Evolutionary conservation across 2,888 invertebrate genomes (phyloP), one percentile per base, ranked within the genome.

Genomic region (Aspidiotus rigidus): DNA sequence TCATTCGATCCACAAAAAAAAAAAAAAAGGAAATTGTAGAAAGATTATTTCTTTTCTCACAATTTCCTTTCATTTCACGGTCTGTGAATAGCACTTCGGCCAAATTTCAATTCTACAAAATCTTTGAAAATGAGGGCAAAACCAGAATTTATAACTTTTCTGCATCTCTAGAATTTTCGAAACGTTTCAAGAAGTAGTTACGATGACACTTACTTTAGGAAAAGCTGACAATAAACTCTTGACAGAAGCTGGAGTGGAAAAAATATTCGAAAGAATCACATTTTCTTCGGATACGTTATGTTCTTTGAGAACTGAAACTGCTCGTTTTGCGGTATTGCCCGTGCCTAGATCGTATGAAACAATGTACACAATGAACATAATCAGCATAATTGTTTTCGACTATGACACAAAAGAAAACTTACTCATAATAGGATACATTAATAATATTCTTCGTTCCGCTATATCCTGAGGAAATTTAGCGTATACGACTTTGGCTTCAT

Each of bases 401-500:
- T 66, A 57, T 13, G 15, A 13, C 10, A 39, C 16, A 13, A 15
- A 57, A 57, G 64, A 61, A 28, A 61, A 80, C 83, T 80, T 77
- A 83, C 95, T 94, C 93, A 99, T 95, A 70, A 98, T 98, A 10
- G 98, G 98, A 80, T 99, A 99, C 93, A 99, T 95, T 5, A 99
- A 83, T 59, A 99, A 82, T 55, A 98, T 94, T 77, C 85, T 85
- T 74, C 98, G 82, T 66, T 86, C 83, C 0, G 89, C 84, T 73
- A 99, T 94, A 77, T 98, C 98, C 73, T 95, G 94, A 0, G 98
- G 97, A 77, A 99, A 94, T 77, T 98, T 89, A 7, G 98, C 93
- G 78, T 99, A 99, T 3, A 98, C 94, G 0, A 99, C 96, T 77
- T 88, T 87, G 0, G 98, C 97, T 77, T 93, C 95, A 75, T 97